Base-by-base conservation (phyloP, 2,113 vertebrate genomes). In the Noturus placidus region DNA sequence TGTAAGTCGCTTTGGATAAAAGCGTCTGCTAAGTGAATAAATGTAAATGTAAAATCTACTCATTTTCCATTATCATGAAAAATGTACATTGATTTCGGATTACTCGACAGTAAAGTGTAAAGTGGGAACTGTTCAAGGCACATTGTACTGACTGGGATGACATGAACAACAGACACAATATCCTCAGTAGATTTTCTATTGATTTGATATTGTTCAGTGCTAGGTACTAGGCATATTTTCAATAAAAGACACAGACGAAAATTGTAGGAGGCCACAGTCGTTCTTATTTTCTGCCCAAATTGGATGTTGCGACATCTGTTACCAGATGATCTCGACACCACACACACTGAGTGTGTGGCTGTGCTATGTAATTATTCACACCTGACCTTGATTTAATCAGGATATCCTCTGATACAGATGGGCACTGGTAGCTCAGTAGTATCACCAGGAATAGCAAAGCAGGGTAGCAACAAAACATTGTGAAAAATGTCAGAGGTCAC, bases 371-470 rank as follows among this genome's bases (percentile, higher is more conserved):
- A 79, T 79, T 56, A 20, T 79, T 79, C 7, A 33, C 77, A 79
- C 50, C 77, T 30, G 77, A 79, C 77, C 77, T 79, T 79, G 77
- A 56, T 33, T 79, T 79, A 79, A 56, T 56, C 77, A 30, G 50
- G 9, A 56, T 27, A 56, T 33, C 50, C 52, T 78, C 50, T 30
- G 46, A 56, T n/a, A 56, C 50, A 79, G n/a, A 15, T 56, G 77
- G 76, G n/a, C 50, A 78, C 13, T 13, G 14, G 46, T 5, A n/a
- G 14, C 42, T 77, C 22, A 42, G 20, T 42, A 33, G 30, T 7
- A 50, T 50, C 42, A 27, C 22, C 42, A 74, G 22, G 11, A 76
- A 27, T 76, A 76, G 4, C 72, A 14, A 27, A 54, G n/a, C 6
- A 52, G 25, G 74, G 42, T 52, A n/a, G 46, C 38, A 77, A 15